Base-by-base conservation (phyloP, 2,113 vertebrate genomes). In the Charadrius vociferus region DNA sequence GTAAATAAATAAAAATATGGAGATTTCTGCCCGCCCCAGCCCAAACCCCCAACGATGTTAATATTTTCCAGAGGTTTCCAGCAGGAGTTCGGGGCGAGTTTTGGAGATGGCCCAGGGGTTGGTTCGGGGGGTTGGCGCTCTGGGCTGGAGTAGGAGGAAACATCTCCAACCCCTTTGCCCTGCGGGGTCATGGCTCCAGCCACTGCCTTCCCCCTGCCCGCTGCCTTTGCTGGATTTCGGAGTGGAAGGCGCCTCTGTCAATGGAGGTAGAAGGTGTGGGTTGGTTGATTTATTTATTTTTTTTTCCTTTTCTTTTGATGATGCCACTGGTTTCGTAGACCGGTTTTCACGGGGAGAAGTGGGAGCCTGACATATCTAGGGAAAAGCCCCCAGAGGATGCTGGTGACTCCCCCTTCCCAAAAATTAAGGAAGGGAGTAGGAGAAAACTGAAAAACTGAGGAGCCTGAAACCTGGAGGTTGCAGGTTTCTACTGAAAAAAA, bases 51-150 rank as follows among this genome's bases (percentile, higher is more conserved):
- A n/a, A 59, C 36, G 23, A 79, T 14, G 55, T 90, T 90, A 52
- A 86, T 88, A 67, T 82, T 94, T 97, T 88, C 71, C 86, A 94
- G 86, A 95, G 90, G 90, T 81, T 94, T 39, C 74, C 11, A 49
- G 47, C 56, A 63, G 58, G 58, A 55, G 63, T 49, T 88, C 45
- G n/a, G 39, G 88, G 63, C 55, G 67, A 36, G 20, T 82, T 90
- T 65, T 93, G 18, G 27, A 81, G 81, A 45, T 88, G 87, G 78
- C 65, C 83, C 75, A 30, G 5, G 89, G 89, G n/a, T 72, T 74
- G 79, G 49, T 45, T 47, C 67, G n/a, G 39, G 83, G 39, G 10
- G 66, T 96, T 92, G 90, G 70, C 94, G 88, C 94, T 86, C 88
- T 58, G 87, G 77, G 55, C 19, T 23, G 68, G 59, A 65, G 79